Evolutionary conservation across 1,140 invertebrate genomes (phyloP).

Genomic region (Scaptomyza pallida): DNA sequence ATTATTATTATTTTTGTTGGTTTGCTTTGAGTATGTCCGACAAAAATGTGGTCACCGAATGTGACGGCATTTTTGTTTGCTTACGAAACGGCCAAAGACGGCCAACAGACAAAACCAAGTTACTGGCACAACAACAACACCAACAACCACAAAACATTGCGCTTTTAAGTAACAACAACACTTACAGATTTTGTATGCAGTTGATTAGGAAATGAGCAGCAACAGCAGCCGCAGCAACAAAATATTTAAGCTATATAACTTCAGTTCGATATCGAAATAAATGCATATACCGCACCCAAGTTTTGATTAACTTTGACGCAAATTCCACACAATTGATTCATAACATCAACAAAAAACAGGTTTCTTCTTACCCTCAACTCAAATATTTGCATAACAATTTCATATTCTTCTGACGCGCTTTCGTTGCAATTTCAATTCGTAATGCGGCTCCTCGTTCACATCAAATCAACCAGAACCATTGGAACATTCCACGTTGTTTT

Average conservation of each 20-base stretch:
- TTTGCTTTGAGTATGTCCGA: slow-evolving; percentile 22
- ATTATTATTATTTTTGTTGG: slow-evolving; percentile 1
- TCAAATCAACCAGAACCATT: slow-evolving; percentile 70
- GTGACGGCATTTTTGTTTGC: slow-evolving; percentile 47
- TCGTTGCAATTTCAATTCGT: slow-evolving; percentile 10
- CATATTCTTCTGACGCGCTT: slow-evolving; percentile 10
- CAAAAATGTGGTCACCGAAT: slow-evolving; percentile 42
- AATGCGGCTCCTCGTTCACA: slow-evolving; percentile 51
- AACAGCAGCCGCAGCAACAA: too few relatives aligned
- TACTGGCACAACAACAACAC: too few relatives aligned
- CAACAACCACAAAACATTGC: slow-evolving; percentile 15
- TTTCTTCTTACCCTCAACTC: slow-evolving; percentile 39
- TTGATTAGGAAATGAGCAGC: slow-evolving; percentile 42
- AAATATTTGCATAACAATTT: slow-evolving; percentile 49
- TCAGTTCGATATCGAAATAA: neutral
- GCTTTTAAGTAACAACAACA: slow-evolving; percentile 13
- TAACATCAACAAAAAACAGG: slow-evolving; percentile 29
- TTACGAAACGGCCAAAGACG: slow-evolving; percentile 37
- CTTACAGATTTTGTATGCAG: slow-evolving; percentile 9
- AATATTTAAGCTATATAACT: neutral
- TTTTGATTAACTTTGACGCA: slow-evolving; percentile 11
- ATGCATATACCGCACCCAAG: slow-evolving; percentile 51
- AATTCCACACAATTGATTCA: slow-evolving; percentile 74
- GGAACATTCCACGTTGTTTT: slow-evolving; percentile 49
- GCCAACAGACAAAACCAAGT: slow-evolving; percentile 24